These are phyloP conservation scores for Drosophila tripunctata DNA, from an alignment of 2,888 invertebrate genomes.

Conservation along the genomic window DNA sequence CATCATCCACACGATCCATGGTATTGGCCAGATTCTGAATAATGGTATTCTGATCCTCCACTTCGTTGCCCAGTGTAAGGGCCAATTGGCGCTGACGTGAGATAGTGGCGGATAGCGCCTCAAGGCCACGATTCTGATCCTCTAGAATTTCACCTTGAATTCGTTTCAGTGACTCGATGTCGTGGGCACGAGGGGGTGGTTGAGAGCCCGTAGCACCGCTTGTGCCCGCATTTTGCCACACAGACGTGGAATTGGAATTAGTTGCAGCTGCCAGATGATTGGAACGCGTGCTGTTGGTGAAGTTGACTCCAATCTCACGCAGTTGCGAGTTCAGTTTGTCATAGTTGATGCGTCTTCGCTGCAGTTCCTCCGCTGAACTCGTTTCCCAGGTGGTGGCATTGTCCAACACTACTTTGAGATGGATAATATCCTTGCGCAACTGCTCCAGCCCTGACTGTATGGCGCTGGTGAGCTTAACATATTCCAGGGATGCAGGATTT, in stretches of 20 bases:
- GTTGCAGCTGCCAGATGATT: slow-evolving; percentile 55
- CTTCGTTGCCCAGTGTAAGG: slow-evolving; percentile 89
- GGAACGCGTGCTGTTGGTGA: slow-evolving; percentile 40
- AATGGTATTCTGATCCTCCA: slow-evolving; percentile 91
- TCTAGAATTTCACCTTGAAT: slow-evolving; percentile 87
- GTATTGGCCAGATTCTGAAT: slow-evolving; percentile 90
- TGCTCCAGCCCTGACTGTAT: slow-evolving; percentile 87
- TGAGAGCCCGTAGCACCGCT: background rate
- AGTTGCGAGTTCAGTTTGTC: slow-evolving; percentile 87
- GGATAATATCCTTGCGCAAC: slow-evolving; percentile 86
- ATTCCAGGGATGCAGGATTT: slow-evolving; percentile 82
- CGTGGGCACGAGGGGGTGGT: slow-evolving; percentile 83
- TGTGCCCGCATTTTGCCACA: slow-evolving; percentile 47
- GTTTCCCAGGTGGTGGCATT: slow-evolving; percentile 81
- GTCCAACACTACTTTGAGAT: slow-evolving; percentile 86
- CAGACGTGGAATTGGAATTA: slow-evolving; percentile 30
- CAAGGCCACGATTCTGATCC: slow-evolving; percentile 92
- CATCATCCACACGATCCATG: slow-evolving; percentile 89
- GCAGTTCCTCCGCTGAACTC: slow-evolving; percentile 85
- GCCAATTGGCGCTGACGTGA: slow-evolving; percentile 91
- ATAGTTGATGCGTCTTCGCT: slow-evolving; percentile 86
- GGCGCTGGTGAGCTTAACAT: slow-evolving; percentile 85
- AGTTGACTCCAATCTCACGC: slow-evolving; percentile 85
- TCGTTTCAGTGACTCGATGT: slow-evolving; percentile 85
- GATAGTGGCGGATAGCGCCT: slow-evolving; percentile 90